Base-by-base conservation (phyloP, 2,113 vertebrate species). In the Globicephala melas region DNA sequence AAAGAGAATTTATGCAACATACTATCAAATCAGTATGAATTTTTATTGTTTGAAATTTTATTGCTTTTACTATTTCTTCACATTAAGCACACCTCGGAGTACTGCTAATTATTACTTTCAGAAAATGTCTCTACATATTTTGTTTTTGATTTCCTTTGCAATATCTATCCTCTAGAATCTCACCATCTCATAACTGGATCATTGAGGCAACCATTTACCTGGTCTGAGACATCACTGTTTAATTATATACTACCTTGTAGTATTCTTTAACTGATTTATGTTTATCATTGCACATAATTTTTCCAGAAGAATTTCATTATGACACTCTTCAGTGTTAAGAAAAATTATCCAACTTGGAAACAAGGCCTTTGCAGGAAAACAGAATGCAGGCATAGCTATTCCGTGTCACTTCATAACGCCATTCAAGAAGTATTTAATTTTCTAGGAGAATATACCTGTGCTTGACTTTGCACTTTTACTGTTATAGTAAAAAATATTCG, bases 1-100 rank as follows among this genome's bases (percentile, higher is more conserved):
- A 93, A 91, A 94, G 63, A 91, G 62, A 95, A 91, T 97, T 77
- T 85, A 82, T 0, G 80, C 5, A 95, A 88, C 44, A 67, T 21
- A 60, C 83, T 95, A 94, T 73, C 25, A 62, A 86, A 92, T 92
- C 44, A 79, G 15, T 47, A 62, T 53, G 55, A 89, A 71, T 23
- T 71, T 58, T 85, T 93, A 86, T 71, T 94, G 21, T 70, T 76
- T 76, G 33, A 79, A 84, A 71, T 82, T 60, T 41, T 88, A 89
- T 71, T 89, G 14, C 33, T 88, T 94, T 96, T 89, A 90, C 67
- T 91, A 86, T 87, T 80, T 68, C 11, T 96, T 96, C 44, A 86
- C 60, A 95, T 77, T 92, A 94, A 82, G 5, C 60, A 92, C 6
- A 86, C 31, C 28, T 86, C 25, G 8, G 89, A 50, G 53, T 83